Evolutionary conservation across 2,113 vertebrate species (phyloP).

Genomic region (Anthoscopus minutus): DNA sequence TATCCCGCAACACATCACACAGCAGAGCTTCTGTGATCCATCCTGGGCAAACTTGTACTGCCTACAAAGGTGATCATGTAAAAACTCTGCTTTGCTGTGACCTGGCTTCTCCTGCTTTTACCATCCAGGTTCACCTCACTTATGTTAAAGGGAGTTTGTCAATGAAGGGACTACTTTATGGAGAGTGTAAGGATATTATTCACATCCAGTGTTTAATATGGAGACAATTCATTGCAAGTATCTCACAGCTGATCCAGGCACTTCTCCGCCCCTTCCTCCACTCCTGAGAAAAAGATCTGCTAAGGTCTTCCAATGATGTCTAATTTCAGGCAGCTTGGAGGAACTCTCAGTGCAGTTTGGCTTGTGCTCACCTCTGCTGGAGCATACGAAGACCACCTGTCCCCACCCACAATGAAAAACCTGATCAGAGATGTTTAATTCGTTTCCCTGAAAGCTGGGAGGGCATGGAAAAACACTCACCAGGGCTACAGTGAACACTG

Average conservation of each 20-base stretch:
- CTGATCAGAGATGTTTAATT: not conserved
- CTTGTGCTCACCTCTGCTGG: not conserved
- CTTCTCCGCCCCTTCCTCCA: not conserved
- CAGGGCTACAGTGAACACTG: not conserved
- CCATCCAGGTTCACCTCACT: not conserved
- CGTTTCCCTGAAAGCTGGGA: not conserved
- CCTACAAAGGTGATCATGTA: not conserved
- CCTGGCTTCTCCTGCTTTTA: not conserved
- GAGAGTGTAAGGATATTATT: not conserved
- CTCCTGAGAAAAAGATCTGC: not conserved
- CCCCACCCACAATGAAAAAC: not conserved
- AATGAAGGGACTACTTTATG: not conserved
- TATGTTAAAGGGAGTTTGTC: not conserved
- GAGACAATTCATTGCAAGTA: not conserved
- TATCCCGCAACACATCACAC: fast-evolving
- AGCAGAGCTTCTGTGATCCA: not conserved
- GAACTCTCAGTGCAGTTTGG: not conserved
- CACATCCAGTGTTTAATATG: not conserved
- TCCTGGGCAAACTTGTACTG: not conserved
- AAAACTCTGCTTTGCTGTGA: not conserved
- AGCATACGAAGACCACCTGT: not conserved
- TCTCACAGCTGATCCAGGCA: not conserved
- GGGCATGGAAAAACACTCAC: not conserved
- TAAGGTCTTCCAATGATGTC: not conserved
- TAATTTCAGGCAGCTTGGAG: not conserved